Evolutionary conservation across 2,797 vertebrate genomes (phyloP), one percentile per base, ranked within the genome.

Genomic region (Botia almorhae): DNA sequence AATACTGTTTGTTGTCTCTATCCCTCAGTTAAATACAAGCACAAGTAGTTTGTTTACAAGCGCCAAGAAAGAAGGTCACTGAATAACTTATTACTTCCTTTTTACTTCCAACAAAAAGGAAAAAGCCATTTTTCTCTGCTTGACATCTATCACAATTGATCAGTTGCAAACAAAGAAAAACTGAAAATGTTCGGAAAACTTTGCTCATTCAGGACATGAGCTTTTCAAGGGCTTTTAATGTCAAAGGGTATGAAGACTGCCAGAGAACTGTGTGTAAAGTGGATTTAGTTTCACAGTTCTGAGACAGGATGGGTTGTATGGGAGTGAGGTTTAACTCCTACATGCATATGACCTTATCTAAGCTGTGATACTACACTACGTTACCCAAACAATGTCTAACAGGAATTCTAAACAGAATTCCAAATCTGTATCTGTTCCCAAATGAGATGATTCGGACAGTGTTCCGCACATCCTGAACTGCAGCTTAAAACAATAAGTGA

Each of bases 61-160:
- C 61, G 74, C 76, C 81, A 88, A 82, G 76, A 71, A 85, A 79
- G 91, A 92, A 90, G 88, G 89, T 92, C 89, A 88, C 51, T 74
- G 33, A 69, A 29, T 91, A 89, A 93, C 72, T 86, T 85, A 92
- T 90, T 88, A 85, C 83, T 92, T 94, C 93, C 91, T 82, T 68
- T 90, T 92, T 87, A 26, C 23, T 26, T 26, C 23, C 23, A 26
- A 26, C 74, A 72, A 60, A 71, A 81, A 75, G 85, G 84, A 84
- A 67, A 67, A 21, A 16, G 13, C 72, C 26, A 60, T 50, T 72
- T 43, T 63, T 81, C 78, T 56, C 73, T 36, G 68, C 71, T 81
- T 76, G 68, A 70, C 69, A 56, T 55, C 58, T 65, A 77, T 39
- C 83, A 81, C 70, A 78, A 65, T 21, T 12, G 39, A 60, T 84